Base-by-base conservation (phyloP, 2,888 invertebrate species). In the Nasonovia ribisnigri region DNA sequence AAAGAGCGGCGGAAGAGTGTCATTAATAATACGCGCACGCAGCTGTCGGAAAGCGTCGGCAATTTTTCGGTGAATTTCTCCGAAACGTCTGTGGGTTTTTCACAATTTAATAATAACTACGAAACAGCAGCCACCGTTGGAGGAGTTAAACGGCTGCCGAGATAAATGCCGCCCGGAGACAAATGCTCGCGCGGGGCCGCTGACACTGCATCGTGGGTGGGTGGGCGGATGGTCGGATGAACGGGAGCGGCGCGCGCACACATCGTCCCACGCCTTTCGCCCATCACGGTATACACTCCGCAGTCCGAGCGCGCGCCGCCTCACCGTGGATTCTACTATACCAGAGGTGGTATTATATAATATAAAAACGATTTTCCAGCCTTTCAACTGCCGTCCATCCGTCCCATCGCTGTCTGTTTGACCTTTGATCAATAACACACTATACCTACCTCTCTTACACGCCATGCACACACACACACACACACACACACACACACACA, bases 341-440 rank as follows among this genome's bases (percentile, higher is more conserved):
- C 36, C 77, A 77, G 77, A n/a, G 67, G 48, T 26, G 86, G 54
- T 54, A n/a, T n/a, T 51, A 54, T n/a, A 43, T 88, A 51, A 43
- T 88, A 51, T 48, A 60, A 36, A 92, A 92, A 92, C 92, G 92
- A 77, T 88, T 92, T 88, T 92, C 88, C 92, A 92, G 88, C 92
- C 67, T 88, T 88, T 92, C 92, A 88, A 88, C 88, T 88, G 51
- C 92, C 88, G 88, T 92, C 92, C 60, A 36, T 92, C 86, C 88
- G 48, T 92, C 87, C 92, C 51, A 29, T 13, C 88, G 48, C 36
- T 88, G 92, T 88, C 77, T 54, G 88, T 88, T 92, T 92, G 92
- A 92, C 92, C 88, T 92, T 92, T 88, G 92, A 92, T 92, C 92
- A 88, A 92, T 92, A 92, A 92, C 87, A 86, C 91, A 77, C 90